A percentile compares a stretch with the other conserved stretches of the same genome.
Evolutionary conservation across 2,113 vertebrate species (phyloP).

Genomic region (Esox niger): DNA sequence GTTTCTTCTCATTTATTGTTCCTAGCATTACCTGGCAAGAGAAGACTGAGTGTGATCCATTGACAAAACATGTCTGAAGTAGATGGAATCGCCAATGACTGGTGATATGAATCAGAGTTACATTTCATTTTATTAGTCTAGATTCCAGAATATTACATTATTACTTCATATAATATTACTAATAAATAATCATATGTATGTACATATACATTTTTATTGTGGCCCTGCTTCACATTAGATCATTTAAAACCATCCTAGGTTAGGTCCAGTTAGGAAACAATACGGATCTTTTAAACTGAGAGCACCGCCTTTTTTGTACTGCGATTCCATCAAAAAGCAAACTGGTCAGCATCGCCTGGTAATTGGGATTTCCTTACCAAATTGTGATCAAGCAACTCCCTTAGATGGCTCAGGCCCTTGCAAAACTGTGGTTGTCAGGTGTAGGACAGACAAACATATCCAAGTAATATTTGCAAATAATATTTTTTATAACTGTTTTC

Average conservation of each 20-base stretch:
- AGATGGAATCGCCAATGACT: neutral
- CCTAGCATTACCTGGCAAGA: conserved; percentile 60
- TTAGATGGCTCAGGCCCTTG: too few species aligned
- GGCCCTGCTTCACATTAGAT: neutral
- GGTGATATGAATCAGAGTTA: neutral
- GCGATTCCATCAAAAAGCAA: neutral
- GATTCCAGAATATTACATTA: neutral
- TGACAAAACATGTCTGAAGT: conserved; percentile 51
- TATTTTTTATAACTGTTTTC: neutral
- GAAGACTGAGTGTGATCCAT: conserved; percentile 51
- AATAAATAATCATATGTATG: neutral
- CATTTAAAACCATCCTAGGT: neutral
- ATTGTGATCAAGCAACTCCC: too few species aligned
- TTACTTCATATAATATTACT: too few species aligned
- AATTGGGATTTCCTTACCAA: too few species aligned
- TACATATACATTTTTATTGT: neutral
- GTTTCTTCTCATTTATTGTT: neutral
- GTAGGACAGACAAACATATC: too few species aligned
- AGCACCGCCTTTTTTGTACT: neutral
- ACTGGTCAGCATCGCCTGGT: too few species aligned
- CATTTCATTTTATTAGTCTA: neutral
- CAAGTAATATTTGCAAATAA: too few species aligned
- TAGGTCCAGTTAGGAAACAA: conserved; percentile 1
- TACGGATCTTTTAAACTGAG: neutral
- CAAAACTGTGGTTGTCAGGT: too few species aligned